Evolutionary conservation across 2,888 invertebrate genomes (phyloP), one percentile per base, ranked within the genome.

Genomic region (Agonopterix subpropinquella): DNA sequence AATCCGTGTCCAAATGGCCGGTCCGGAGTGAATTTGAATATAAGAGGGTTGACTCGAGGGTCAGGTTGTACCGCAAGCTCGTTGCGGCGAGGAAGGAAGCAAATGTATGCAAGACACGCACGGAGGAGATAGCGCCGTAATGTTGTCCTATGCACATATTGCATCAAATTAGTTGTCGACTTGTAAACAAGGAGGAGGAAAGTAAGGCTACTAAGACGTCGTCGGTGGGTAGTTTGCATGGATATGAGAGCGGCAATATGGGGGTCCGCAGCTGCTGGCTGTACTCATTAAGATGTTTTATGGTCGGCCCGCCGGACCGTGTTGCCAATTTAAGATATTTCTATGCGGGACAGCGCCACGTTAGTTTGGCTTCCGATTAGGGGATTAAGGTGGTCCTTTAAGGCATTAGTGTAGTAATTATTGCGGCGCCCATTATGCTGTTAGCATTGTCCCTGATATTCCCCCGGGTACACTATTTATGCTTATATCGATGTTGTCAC

Each of bases 211-310:
- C 84, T 80, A 84, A 84, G 86, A 84, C 83, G 77, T 75, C 74
- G 80, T 59, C 80, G 72, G 75, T 73, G 75, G 83, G 87, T 86
- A 89, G 82, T 89, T 89, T 89, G 89, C 87, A 89, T 89, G 88
- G 86, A 88, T 87, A 88, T 87, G 89, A 87, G 88, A 79, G 74
- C 80, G 73, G 86, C 81, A 88, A 87, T 86, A 89, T 87, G 80
- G 82, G 77, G 77, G 77, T 74, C 73, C 86, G 69, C 89, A 89
- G 87, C 87, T 89, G 89, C 83, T 80, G 73, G 83, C 79, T 77
- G 79, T 82, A 84, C 89, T 89, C 89, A 89, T 89, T 89, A 89
- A 89, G 89, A 89, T 89, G 89, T 88, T 89, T 89, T 89, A 89
- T 89, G 88, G 81, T 76, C 79, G 81, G 81, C 73, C 84, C 84